Conservation (phyloP, 2,797 vertebrate species). For the Paedocypris micromegethes region DNA sequence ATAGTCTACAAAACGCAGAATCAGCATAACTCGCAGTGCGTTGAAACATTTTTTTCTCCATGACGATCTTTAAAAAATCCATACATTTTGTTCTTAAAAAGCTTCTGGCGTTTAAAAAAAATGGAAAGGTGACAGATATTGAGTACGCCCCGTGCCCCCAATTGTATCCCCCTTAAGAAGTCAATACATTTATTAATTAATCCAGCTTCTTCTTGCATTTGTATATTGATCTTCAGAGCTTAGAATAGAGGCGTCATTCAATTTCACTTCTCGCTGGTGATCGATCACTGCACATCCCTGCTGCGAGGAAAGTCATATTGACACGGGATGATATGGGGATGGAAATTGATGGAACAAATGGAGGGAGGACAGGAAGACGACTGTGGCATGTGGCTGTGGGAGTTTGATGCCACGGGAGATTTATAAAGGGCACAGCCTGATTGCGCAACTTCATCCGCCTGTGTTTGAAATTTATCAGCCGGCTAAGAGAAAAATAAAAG, state of each 20-base stretch:
- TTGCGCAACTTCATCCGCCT: background rate
- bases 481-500: background rate
- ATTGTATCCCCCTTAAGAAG: conserved; percentile 13
- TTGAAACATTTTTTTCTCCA: too few relatives aligned
- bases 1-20: too few relatives aligned
- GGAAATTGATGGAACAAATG: conserved; percentile 43
- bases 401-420: background rate
- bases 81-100: too few relatives aligned
- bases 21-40: too few relatives aligned
- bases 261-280: conserved; percentile 44
- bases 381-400: conserved; percentile 13
- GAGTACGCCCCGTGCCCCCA: conserved; percentile 24
- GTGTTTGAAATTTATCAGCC: background rate
- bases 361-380: conserved; percentile 13
- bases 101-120: too few relatives aligned
- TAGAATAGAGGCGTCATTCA: conserved; percentile 30
- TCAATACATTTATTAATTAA: conserved; percentile 42
- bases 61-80: too few relatives aligned
- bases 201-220: conserved; percentile 11
- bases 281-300: conserved; percentile 23
- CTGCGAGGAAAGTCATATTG: conserved; percentile 20
- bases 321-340: conserved; percentile 38
- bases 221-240: conserved; percentile 29
- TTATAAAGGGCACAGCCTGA: conserved; percentile 6
- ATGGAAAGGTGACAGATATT: too few relatives aligned